phyloP scores from a whole-genome alignment of 1,140 invertebrate genomes.

The Hyles euphorbiae region DNA sequence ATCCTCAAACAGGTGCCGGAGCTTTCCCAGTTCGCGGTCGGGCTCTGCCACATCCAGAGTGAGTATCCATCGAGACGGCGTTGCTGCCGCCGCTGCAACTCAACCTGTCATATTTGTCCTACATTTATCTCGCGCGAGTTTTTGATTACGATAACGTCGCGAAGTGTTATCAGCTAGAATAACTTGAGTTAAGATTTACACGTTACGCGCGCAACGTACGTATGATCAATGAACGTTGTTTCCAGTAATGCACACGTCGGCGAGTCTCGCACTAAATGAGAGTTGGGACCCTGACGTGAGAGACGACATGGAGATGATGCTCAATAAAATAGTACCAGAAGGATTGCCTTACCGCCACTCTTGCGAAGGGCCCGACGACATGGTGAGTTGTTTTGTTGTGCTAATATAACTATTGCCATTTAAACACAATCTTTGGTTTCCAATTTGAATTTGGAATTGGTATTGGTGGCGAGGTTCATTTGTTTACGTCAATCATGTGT shows the following conservation, averaged over 20 bases:
- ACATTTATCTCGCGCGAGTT: conserved; percentile 29
- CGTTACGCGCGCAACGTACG: conserved; percentile 19
- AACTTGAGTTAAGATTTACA: conserved; percentile 13
- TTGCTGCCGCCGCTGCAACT: conserved; percentile 52
- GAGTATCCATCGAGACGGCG: conserved; percentile 73
- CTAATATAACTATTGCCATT: background rate
- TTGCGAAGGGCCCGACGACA: conserved; percentile 98
- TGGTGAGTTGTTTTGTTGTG: conserved; percentile 81
- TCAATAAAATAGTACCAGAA: conserved; percentile 98
- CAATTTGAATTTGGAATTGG: background rate
- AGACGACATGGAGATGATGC: conserved; percentile 99
- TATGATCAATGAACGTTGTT: conserved; percentile 62
- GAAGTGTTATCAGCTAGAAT: conserved; percentile 8
- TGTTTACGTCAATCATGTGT: conserved; percentile 12
- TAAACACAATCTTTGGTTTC: background rate
- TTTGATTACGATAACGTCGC: conserved; percentile 15
- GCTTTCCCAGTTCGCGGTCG: conserved; percentile 93
- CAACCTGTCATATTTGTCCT: conserved; percentile 38
- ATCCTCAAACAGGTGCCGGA: conserved; percentile 95
- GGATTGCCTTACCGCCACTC: conserved; percentile 95
- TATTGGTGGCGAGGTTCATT: conserved; percentile 8
- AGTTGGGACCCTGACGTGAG: conserved; percentile 98
- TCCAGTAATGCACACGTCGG: conserved; percentile 97
- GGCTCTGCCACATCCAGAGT: conserved; percentile 97
- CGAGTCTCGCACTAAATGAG: conserved; percentile 97